A percentile compares a stretch with the other conserved stretches of the same genome.
Conservation (phyloP, 1,140 invertebrate genomes). For the Venturia canescens region DNA sequence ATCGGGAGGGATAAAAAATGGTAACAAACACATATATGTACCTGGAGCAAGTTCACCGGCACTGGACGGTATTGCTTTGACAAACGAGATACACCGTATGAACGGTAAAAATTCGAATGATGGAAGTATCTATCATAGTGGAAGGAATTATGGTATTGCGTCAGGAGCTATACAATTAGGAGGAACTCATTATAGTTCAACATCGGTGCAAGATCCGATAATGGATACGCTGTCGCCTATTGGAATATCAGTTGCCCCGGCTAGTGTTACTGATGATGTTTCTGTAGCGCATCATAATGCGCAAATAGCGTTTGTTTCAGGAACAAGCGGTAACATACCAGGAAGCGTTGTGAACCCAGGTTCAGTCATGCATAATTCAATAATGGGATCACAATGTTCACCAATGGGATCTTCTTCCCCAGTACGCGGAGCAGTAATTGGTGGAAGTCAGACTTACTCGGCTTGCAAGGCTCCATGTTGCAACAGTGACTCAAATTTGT, state of each 20-base stretch:
- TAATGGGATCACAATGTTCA: slow-evolving; percentile 48
- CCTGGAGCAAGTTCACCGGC: slow-evolving; percentile 60
- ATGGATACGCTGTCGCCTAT: slow-evolving; percentile 53
- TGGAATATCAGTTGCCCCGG: slow-evolving; percentile 37
- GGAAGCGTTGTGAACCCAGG: not conserved
- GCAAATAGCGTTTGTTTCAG: slow-evolving; percentile 61
- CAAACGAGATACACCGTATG: slow-evolving; percentile 50
- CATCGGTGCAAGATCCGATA: slow-evolving; percentile 57
- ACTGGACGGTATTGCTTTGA: slow-evolving; percentile 58
- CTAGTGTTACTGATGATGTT: slow-evolving; percentile 62
- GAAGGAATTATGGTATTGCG: slow-evolving; percentile 55
- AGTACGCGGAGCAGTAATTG: slow-evolving; percentile 47
- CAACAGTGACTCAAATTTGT: slow-evolving; percentile 66
- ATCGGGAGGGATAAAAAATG: slow-evolving; percentile 53
- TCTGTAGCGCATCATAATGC: slow-evolving; percentile 58
- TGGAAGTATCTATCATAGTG: slow-evolving; percentile 43
- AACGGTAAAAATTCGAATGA: slow-evolving; percentile 60
- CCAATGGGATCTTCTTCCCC: slow-evolving; percentile 56
- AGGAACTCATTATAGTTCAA: slow-evolving; percentile 54
- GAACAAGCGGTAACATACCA: not conserved
- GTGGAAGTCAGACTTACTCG: slow-evolving; percentile 57
- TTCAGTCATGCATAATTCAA: slow-evolving; percentile 1
- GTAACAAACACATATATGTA: slow-evolving; percentile 58
- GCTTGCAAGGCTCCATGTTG: slow-evolving; percentile 72
- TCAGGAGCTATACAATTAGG: slow-evolving; percentile 33